Conservation (phyloP, 1,140 invertebrate species). For the Epicauta chinensis region DNA sequence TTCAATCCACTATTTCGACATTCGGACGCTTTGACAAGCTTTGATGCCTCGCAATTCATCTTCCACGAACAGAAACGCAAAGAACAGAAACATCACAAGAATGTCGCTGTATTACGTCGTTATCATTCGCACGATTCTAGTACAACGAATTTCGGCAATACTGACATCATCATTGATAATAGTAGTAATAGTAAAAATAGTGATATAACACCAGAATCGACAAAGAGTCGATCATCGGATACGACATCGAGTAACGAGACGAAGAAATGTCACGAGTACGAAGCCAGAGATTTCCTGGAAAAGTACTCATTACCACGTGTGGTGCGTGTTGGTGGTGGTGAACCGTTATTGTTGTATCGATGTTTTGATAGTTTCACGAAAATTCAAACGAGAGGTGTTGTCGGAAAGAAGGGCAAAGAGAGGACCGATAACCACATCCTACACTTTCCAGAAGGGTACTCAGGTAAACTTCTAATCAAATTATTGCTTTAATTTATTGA, state of each 20-base stretch:
- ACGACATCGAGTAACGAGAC: slow-evolving; percentile 18
- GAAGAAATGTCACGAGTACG: slow-evolving; percentile 17
- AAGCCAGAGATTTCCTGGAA: slow-evolving; percentile 33
- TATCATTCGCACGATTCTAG: slow-evolving; percentile 35
- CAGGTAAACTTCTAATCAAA: no score
- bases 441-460: slow-evolving; percentile 53
- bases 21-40: slow-evolving; percentile 34
- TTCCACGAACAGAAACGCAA: slow-evolving; percentile 29
- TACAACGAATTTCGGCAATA: slow-evolving; percentile 21
- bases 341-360: slow-evolving; percentile 49
- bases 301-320: slow-evolving; percentile 33
- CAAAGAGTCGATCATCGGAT: slow-evolving; percentile 25
- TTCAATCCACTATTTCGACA: slow-evolving; percentile 34
- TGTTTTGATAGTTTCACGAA: slow-evolving; percentile 50
- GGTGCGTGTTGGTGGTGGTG: slow-evolving; percentile 27
- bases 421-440: slow-evolving; percentile 48
- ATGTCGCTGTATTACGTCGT: slow-evolving; percentile 21
- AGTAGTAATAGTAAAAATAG: slow-evolving; percentile 11
- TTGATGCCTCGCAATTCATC: slow-evolving; percentile 35
- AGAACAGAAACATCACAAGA: slow-evolving; percentile 17
- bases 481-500: no score
- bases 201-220: slow-evolving; percentile 30
- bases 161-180: not conserved
- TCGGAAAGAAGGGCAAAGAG: slow-evolving; percentile 50
- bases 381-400: slow-evolving; percentile 48